A percentile compares a stretch with the other conserved stretches of the same genome.
phyloP scores from a whole-genome alignment of 35 echinoderm and acorn worm species.

The Holothuria glaberrima region DNA sequence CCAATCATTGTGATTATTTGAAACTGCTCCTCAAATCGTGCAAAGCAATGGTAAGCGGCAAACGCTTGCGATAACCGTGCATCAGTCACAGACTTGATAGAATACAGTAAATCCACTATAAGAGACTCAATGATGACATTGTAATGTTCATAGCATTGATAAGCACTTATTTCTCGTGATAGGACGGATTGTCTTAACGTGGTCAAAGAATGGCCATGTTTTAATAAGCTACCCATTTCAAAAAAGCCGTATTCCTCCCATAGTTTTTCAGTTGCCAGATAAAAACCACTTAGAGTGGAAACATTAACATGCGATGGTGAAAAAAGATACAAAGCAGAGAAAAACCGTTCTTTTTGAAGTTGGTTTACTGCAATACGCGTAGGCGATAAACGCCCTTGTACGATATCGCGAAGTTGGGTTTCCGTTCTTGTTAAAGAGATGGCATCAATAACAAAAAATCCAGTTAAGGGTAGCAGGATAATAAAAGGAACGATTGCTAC shows the following conservation, averaged over 20 bases:
- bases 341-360: constrained; percentile 15
- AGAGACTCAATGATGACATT: constrained; percentile 6
- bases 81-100: too few relatives aligned
- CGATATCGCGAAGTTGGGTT: neutral
- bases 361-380: neutral
- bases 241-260: neutral
- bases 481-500: neutral
- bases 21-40: constrained; percentile 22
- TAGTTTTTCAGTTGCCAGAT: neutral
- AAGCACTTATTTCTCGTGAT: neutral
- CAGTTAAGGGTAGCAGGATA: neutral
- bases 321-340: neutral
- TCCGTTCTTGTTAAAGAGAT: constrained; percentile 16
- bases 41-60: constrained; percentile 9
- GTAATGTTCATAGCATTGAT: neutral
- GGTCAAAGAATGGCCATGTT: neutral
- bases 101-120: neutral
- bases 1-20: neutral
- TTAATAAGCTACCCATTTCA: neutral
- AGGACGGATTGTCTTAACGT: constrained; percentile 13
- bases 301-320: neutral
- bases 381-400: neutral
- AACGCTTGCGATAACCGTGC: neutral
- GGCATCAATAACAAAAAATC: constrained; percentile 12
- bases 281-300: neutral